phyloP scores from a whole-genome alignment of 2,113 vertebrate species.

The Theristicus caerulescens region DNA sequence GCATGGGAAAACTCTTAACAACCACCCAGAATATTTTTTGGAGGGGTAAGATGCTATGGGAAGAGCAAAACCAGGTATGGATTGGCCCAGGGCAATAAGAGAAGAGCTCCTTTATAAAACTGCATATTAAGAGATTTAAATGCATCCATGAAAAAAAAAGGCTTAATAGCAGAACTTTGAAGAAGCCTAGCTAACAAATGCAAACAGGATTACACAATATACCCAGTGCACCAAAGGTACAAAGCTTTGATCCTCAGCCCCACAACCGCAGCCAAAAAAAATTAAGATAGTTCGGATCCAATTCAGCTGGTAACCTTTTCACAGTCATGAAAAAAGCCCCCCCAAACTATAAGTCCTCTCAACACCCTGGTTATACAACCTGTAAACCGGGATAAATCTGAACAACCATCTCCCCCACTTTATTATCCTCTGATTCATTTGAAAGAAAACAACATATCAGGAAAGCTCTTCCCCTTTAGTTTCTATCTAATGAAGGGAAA shows the following conservation, averaged over 20 bases:
- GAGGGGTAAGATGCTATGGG: background rate
- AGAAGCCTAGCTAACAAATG: background rate
- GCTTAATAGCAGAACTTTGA: background rate
- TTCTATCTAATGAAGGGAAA: background rate
- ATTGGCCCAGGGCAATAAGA: background rate
- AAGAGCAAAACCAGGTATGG: background rate
- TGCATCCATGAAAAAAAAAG: background rate
- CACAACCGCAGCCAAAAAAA: constrained; percentile 61
- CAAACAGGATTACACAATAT: background rate
- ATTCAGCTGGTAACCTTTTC: constrained; percentile 70
- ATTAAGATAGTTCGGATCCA: constrained; percentile 55
- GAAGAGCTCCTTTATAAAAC: background rate
- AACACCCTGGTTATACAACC: background rate
- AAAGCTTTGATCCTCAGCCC: constrained; percentile 70
- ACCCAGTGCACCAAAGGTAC: background rate
- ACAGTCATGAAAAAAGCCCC: constrained; percentile 49
- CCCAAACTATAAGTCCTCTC: background rate
- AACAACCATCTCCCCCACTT: background rate
- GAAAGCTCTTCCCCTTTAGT: background rate
- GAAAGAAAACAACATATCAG: background rate
- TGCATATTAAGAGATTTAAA: background rate
- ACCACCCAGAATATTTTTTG: background rate
- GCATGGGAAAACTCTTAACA: background rate
- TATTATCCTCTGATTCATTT: background rate
- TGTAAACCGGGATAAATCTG: background rate